Percentiles rank a stretch among this genome's conserved stretches.
These are phyloP conservation scores for Belonocnema kinseyi DNA, from an alignment of 1,140 invertebrate genomes.

Conservation along the genomic window DNA sequence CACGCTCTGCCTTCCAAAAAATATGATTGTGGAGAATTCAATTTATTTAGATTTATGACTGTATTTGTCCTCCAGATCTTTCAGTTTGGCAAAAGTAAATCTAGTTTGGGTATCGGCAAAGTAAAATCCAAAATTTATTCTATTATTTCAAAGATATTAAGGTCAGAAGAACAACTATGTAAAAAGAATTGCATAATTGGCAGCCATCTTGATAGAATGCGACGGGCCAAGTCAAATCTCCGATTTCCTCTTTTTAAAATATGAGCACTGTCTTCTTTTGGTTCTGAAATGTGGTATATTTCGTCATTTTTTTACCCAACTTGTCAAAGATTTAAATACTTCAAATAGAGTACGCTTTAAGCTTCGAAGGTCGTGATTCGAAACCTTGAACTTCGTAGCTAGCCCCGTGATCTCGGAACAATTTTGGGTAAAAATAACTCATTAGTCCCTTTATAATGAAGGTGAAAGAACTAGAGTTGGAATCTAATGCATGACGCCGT, in stretches of 20 bases:
- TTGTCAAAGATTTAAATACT: background rate
- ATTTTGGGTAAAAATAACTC: conserved; percentile 40
- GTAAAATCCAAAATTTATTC: background rate
- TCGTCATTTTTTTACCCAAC: background rate
- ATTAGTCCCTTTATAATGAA: conserved; percentile 34
- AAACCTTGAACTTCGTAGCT: conserved; percentile 29
- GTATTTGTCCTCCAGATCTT: no score
- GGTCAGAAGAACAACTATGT: conserved; percentile 47
- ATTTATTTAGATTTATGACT: no score
- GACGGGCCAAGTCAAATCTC: background rate
- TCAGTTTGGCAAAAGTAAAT: no score
- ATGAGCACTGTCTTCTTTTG: background rate
- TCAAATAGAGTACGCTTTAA: conserved; percentile 10
- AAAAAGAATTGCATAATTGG: conserved; percentile 50
- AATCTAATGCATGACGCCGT: conserved; percentile 47
- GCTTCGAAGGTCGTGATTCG: conserved; percentile 44
- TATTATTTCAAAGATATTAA: conserved; percentile 18
- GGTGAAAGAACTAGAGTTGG: conserved; percentile 27
- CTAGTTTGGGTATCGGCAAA: no score
- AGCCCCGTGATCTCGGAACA: conserved; percentile 15
- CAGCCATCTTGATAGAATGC: conserved; percentile 3
- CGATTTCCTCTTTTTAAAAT: conserved; percentile 7
- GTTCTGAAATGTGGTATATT: background rate
- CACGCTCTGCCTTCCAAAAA: background rate
- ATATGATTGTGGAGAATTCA: no score